Conservation (phyloP, 64 coral and sea anemone species). For the Montipora cactus region DNA sequence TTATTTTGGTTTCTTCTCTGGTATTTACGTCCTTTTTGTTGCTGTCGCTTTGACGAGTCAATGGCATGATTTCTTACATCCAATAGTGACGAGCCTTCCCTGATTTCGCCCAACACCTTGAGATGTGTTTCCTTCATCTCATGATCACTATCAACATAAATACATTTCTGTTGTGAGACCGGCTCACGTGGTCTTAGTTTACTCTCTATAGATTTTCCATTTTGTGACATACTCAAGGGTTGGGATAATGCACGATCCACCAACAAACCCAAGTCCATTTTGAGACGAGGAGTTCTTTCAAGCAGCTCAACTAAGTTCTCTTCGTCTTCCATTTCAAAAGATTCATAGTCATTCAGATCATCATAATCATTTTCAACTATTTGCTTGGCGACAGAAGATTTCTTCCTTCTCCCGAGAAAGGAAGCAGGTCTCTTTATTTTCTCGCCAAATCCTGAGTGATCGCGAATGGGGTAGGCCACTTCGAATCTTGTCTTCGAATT, state of each 20-base stretch:
- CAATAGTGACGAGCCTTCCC: neutral
- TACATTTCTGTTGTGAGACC: neutral
- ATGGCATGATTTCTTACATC: neutral
- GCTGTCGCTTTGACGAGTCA: no score
- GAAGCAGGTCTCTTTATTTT: neutral
- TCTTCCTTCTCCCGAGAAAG: neutral
- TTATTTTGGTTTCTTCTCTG: no score
- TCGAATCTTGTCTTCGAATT: neutral
- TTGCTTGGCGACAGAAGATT: neutral
- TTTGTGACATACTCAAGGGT: neutral
- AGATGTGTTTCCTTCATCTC: constrained; percentile 7
- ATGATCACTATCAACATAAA: neutral
- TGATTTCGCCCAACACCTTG: constrained; percentile 4
- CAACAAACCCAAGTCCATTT: neutral
- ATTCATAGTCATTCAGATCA: neutral
- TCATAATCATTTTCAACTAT: neutral
- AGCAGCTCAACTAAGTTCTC: neutral
- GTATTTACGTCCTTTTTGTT: no score
- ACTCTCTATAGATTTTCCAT: neutral
- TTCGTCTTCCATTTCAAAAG: neutral
- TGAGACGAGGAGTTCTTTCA: neutral
- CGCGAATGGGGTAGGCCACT: neutral
- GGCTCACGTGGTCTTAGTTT: neutral
- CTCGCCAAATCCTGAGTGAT: neutral
- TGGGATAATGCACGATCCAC: neutral